These are phyloP conservation scores for Caloenas nicobarica DNA, from an alignment of 2,113 vertebrate genomes.

Conservation along the genomic window DNA sequence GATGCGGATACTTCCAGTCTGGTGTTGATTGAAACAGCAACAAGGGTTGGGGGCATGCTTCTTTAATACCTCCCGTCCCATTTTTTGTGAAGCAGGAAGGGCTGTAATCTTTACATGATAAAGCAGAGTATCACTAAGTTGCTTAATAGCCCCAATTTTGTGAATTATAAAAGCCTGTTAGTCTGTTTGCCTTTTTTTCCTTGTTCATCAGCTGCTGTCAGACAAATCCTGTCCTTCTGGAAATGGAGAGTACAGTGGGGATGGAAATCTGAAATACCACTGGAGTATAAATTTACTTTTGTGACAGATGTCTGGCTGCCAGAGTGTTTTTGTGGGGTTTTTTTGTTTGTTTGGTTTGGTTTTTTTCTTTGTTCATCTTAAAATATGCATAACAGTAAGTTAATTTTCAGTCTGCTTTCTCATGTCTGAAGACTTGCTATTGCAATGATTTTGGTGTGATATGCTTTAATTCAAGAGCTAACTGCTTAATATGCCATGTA, in stretches of 20 bases:
- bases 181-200: not conserved
- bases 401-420: not conserved
- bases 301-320: not conserved
- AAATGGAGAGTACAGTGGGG: not conserved
- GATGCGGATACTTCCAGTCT: not conserved
- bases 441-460: not conserved
- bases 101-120: not conserved
- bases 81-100: not conserved
- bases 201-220: not conserved
- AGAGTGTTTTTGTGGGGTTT: not conserved
- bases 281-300: not conserved
- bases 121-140: not conserved
- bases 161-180: not conserved
- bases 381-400: not conserved
- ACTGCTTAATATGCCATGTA: slow-evolving; percentile 23
- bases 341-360: not conserved
- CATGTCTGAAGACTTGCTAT: not conserved
- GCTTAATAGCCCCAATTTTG: not conserved
- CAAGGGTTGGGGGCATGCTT: not conserved
- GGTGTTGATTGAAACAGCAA: not conserved
- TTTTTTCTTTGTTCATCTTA: not conserved
- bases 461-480: not conserved
- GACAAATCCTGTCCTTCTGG: not conserved
- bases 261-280: not conserved
- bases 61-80: rapidly evolving